phyloP scores from a whole-genome alignment of 2,113 vertebrate species.

The Sturnira hondurensis region DNA sequence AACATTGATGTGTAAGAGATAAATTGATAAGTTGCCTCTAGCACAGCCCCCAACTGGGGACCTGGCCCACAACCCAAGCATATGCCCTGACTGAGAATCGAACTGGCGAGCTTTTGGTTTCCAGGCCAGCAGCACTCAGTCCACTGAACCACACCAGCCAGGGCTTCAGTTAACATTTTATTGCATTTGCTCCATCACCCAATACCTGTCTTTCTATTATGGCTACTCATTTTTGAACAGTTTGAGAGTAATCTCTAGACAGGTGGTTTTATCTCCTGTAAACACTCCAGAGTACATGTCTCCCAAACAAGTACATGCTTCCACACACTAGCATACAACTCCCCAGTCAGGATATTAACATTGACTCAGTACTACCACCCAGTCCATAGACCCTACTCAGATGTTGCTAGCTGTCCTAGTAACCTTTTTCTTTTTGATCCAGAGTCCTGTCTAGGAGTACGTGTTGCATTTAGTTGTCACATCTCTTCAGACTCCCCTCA shows the following conservation, averaged over 20 bases:
- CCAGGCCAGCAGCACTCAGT: too few relatives aligned
- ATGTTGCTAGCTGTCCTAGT: background rate
- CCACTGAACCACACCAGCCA: too few relatives aligned
- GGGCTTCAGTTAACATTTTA: background rate
- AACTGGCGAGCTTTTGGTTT: too few relatives aligned
- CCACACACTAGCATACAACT: background rate
- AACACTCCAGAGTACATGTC: background rate
- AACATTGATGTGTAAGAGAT: too few relatives aligned
- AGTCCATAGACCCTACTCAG: background rate
- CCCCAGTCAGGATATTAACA: background rate
- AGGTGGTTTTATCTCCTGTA: background rate
- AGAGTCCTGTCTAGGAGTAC: background rate
- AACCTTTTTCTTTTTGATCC: background rate
- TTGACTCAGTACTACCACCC: background rate
- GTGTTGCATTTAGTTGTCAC: background rate
- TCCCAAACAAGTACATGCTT: background rate
- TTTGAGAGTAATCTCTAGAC: background rate
- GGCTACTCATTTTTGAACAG: background rate
- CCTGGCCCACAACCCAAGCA: too few relatives aligned
- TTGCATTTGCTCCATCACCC: conserved; percentile 3
- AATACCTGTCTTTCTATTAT: background rate
- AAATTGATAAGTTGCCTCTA: too few relatives aligned
- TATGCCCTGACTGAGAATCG: too few relatives aligned
- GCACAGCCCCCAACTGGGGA: too few relatives aligned
- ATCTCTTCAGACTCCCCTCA: background rate